phyloP scores from a whole-genome alignment of 2,888 invertebrate genomes.

The Hermaeophaga mercurialis region DNA sequence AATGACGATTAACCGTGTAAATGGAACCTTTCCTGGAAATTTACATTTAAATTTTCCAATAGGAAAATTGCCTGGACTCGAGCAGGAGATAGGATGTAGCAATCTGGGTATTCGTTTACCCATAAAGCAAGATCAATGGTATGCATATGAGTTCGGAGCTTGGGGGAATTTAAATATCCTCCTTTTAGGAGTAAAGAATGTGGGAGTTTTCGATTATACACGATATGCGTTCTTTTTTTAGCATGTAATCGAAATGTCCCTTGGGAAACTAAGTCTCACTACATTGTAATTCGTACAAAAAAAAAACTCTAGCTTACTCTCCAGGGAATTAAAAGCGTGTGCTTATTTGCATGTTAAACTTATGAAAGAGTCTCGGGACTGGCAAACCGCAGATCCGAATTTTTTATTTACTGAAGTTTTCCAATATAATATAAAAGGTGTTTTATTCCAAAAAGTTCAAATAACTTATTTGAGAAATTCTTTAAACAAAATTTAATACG shows the following conservation, averaged over 20 bases:
- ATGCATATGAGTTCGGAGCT: constrained; percentile 49
- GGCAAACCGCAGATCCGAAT: not conserved
- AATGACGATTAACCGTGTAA: constrained; percentile 36
- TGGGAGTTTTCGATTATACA: constrained; percentile 25
- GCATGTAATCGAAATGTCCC: constrained; percentile 22
- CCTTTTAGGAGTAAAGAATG: constrained; percentile 30
- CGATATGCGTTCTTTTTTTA: constrained; percentile 23
- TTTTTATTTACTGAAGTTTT: not conserved
- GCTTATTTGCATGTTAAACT: constrained; percentile 14
- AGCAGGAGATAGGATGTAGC: constrained; percentile 34
- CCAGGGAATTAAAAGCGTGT: constrained; percentile 11
- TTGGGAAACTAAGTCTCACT: constrained; percentile 19
- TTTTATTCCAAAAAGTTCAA: too few relatives aligned
- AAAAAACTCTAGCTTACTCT: constrained; percentile 13
- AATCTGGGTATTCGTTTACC: constrained; percentile 48
- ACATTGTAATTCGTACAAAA: constrained; percentile 20
- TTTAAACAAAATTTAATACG: too few relatives aligned
- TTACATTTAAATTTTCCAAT: constrained; percentile 47
- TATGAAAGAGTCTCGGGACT: not conserved
- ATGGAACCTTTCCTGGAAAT: constrained; percentile 35
- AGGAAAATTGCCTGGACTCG: constrained; percentile 40
- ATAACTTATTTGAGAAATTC: too few relatives aligned
- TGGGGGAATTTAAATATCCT: constrained; percentile 40
- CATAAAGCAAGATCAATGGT: constrained; percentile 51
- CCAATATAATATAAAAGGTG: not conserved